Evolutionary conservation across 35 echinoderm and acorn worm genomes (phyloP).

Genomic region (Holothuria glaberrima): DNA sequence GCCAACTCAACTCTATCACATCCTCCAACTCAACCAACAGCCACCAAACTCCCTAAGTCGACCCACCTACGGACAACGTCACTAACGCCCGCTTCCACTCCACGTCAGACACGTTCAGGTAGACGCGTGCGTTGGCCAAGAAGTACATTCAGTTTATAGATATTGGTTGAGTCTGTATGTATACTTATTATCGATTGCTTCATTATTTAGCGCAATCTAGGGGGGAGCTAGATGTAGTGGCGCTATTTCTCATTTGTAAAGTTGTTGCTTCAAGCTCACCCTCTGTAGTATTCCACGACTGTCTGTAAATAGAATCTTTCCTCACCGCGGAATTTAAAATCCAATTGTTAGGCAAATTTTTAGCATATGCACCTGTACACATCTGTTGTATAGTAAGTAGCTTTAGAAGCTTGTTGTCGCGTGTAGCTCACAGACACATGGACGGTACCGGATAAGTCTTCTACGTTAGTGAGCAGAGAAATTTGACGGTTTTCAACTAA

Average conservation of each 20-base stretch:
- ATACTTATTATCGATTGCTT: not conserved
- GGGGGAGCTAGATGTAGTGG: constrained; percentile 13
- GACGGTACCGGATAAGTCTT: too few relatives aligned
- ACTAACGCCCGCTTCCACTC: not conserved
- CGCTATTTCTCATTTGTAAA: too few relatives aligned
- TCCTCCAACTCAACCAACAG: not conserved
- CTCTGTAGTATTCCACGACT: too few relatives aligned
- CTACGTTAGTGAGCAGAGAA: too few relatives aligned
- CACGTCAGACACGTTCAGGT: constrained; percentile 9
- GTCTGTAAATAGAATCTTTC: too few relatives aligned
- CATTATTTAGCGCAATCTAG: constrained; percentile 8
- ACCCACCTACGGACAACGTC: not conserved
- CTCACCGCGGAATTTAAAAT: too few relatives aligned
- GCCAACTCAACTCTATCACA: not conserved
- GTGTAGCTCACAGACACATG: not conserved
- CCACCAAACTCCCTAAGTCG: not conserved
- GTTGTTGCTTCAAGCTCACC: too few relatives aligned
- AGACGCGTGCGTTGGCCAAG: constrained; percentile 4
- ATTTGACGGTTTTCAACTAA: too few relatives aligned
- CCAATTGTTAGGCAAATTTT: too few relatives aligned
- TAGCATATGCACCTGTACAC: not conserved
- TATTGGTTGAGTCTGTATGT: not conserved
- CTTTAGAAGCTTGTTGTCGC: not conserved
- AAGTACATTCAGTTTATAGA: constrained; percentile 12
- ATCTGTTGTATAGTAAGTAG: not conserved